phyloP scores from a whole-genome alignment of 2,797 vertebrate species.

The Dromococcyx pavoninus region DNA sequence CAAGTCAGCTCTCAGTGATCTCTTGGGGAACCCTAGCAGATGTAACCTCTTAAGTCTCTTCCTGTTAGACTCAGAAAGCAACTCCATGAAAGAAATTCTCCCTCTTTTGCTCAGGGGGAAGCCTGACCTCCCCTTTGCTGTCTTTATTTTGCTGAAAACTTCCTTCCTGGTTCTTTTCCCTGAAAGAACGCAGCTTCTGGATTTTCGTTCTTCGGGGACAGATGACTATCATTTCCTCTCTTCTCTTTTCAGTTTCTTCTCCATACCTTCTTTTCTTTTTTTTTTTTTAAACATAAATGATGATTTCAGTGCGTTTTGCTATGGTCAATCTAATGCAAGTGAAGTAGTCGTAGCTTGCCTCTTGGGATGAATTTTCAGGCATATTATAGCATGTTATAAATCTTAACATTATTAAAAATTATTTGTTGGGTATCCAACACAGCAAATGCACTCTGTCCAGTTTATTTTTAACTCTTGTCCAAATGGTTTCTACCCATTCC shows the following conservation, averaged over 20 bases:
- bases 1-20: constrained; percentile 2
- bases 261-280: background rate
- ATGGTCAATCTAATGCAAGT: background rate
- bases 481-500: background rate
- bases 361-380: background rate
- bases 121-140: constrained; percentile 30
- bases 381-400: background rate
- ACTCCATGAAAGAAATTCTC: constrained; percentile 52
- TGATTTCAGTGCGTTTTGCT: background rate
- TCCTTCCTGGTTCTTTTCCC: constrained; percentile 64
- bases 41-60: constrained; percentile 65
- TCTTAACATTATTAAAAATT: background rate
- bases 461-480: background rate
- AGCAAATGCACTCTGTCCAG: background rate
- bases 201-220: constrained; percentile 44
- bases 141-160: constrained; percentile 64
- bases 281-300: background rate
- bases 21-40: constrained; percentile 52
- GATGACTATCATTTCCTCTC: constrained; percentile 40
- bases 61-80: constrained; percentile 54
- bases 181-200: constrained; percentile 55
- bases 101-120: constrained; percentile 51
- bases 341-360: background rate
- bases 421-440: background rate
- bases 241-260: background rate